Percentiles rank a stretch among this genome's conserved stretches.
These are phyloP conservation scores for Pseudomyrmex cubaensis DNA, from an alignment of 1,140 invertebrate genomes.

Conservation along the genomic window DNA sequence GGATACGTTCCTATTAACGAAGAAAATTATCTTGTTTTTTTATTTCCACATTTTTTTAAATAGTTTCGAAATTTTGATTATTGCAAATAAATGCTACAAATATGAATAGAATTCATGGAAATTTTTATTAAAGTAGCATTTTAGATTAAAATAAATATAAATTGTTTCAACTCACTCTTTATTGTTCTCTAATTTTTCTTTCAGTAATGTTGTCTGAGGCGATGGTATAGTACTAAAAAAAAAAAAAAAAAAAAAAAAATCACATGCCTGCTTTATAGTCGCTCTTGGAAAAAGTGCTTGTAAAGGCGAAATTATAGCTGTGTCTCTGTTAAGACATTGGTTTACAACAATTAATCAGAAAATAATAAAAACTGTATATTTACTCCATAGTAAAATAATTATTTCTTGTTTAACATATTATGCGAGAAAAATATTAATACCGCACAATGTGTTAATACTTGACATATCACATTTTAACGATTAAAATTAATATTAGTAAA, in stretches of 20 bases:
- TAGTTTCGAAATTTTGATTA: neutral
- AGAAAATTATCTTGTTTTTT: neutral
- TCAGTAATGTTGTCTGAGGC: neutral
- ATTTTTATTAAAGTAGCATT: neutral
- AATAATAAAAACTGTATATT: neutral
- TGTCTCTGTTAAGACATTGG: conserved; percentile 25
- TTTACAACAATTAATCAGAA: conserved; percentile 5
- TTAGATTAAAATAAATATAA: neutral
- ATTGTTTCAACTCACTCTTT: neutral
- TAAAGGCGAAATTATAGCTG: conserved; percentile 13
- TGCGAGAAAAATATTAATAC: no score
- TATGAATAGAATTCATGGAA: neutral
- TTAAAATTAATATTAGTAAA: no score
- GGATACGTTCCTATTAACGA: neutral
- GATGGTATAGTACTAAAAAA: neutral
- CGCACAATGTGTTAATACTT: no score
- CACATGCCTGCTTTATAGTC: conserved; percentile 26
- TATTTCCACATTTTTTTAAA: neutral
- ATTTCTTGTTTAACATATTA: no score
- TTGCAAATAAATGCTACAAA: neutral
- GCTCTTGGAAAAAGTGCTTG: conserved; percentile 24
- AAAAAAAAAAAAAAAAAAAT: neutral
- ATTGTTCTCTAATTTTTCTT: conserved; percentile 8
- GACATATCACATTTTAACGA: no score
- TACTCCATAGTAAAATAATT: neutral